Percentiles rank a stretch among this genome's conserved stretches.
phyloP scores from a whole-genome alignment of 2,797 vertebrate species.

The Xenentodon cancila region DNA sequence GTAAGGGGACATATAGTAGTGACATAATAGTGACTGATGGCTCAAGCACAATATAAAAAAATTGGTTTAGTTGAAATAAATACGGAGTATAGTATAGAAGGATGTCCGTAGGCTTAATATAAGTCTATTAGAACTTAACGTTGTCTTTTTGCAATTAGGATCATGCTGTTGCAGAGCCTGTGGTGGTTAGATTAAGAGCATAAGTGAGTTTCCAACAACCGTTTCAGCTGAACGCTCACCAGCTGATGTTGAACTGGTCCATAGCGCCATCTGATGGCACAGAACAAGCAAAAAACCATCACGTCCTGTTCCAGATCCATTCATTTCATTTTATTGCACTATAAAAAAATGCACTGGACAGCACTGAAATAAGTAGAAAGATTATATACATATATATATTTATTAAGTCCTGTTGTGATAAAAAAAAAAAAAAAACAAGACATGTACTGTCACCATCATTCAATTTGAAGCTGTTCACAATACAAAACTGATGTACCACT shows the following conservation, averaged over 20 bases:
- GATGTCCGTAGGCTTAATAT: too few species aligned
- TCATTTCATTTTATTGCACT: conserved; percentile 60
- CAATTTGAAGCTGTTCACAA: conserved; percentile 33
- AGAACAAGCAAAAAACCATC: neutral
- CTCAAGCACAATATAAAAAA: too few species aligned
- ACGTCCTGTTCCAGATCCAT: conserved; percentile 10
- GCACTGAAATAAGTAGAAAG: conserved; percentile 42
- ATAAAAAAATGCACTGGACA: conserved; percentile 49
- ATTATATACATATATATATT: neutral
- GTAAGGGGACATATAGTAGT: too few species aligned
- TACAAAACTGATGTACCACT: conserved; percentile 38
- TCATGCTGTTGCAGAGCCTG: too few species aligned
- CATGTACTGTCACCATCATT: conserved; percentile 49
- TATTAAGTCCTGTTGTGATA: conserved; percentile 1
- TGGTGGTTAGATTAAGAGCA: too few species aligned
- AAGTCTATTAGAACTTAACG: too few species aligned
- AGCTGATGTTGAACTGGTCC: neutral
- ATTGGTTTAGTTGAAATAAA: too few species aligned
- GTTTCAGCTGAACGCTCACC: too few species aligned
- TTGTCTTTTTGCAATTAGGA: too few species aligned
- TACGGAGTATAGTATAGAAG: too few species aligned
- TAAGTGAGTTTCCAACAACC: too few species aligned
- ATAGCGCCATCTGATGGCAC: conserved; percentile 56
- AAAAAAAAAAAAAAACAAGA: conserved; percentile 31
- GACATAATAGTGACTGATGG: too few species aligned